Percentiles rank a stretch among this genome's conserved stretches.
Conservation (phyloP, 2,888 invertebrate genomes). For the Ypsolopha sequella region DNA sequence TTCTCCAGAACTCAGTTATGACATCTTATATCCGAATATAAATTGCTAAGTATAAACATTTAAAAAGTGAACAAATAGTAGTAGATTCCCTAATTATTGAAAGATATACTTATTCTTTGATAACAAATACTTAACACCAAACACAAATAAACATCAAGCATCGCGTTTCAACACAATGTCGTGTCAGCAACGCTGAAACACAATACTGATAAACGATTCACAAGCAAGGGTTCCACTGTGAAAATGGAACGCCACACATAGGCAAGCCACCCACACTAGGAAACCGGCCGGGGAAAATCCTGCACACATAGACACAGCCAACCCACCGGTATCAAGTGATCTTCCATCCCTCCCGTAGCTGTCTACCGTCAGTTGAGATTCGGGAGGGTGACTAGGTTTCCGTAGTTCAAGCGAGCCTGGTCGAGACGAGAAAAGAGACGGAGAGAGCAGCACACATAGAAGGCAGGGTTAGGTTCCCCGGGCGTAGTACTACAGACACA, state of each 20-base stretch:
- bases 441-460: slow-evolving; percentile 31
- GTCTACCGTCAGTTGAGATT: not conserved
- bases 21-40: slow-evolving; percentile 36
- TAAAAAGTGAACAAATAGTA: no score
- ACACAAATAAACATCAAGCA: slow-evolving; percentile 19
- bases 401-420: not conserved
- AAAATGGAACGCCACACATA: slow-evolving; percentile 53
- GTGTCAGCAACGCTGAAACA: not conserved
- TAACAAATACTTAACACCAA: not conserved
- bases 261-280: slow-evolving; percentile 32
- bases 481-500: slow-evolving; percentile 71
- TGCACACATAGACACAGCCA: slow-evolving; percentile 24
- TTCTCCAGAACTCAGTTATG: not conserved
- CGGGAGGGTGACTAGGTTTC: not conserved
- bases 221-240: slow-evolving; percentile 38
- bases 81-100: no score
- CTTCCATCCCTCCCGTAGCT: slow-evolving; percentile 24
- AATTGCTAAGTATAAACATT: no score
- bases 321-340: slow-evolving; percentile 22
- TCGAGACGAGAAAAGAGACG: slow-evolving; percentile 15
- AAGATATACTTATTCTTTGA: no score
- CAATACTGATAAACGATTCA: slow-evolving; percentile 53
- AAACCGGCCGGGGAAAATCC: slow-evolving; percentile 42
- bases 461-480: slow-evolving; percentile 29
- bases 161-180: slow-evolving; percentile 14